Conservation (phyloP, 2,113 vertebrate genomes). For the Menura novaehollandiae region DNA sequence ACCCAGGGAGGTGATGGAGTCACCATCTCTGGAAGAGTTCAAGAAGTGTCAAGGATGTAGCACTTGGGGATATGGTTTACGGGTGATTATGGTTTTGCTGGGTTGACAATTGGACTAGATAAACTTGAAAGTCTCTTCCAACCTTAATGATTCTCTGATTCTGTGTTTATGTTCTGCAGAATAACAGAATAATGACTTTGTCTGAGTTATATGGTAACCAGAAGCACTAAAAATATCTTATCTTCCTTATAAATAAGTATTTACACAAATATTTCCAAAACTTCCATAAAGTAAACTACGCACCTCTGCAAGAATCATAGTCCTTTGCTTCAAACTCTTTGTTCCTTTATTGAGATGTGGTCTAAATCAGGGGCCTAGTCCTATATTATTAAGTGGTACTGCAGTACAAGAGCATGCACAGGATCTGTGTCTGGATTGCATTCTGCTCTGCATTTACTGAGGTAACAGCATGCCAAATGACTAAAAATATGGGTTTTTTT, state of each 20-base stretch:
- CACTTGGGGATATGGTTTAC: neutral
- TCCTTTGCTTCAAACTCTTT: neutral
- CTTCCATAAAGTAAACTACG: neutral
- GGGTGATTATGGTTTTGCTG: neutral
- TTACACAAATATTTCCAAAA: neutral
- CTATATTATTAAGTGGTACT: neutral
- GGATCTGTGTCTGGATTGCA: neutral
- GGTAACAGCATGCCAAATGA: neutral
- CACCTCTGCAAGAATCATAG: neutral
- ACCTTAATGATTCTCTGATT: neutral
- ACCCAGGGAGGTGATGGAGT: neutral
- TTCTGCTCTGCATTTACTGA: neutral
- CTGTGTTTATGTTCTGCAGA: neutral
- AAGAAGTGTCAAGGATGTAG: neutral
- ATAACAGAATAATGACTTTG: neutral
- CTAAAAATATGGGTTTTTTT: neutral
- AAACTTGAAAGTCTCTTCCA: neutral
- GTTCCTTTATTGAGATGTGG: neutral
- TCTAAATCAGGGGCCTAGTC: neutral
- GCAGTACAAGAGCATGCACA: accelerated
- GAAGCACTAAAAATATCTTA: neutral
- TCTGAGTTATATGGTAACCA: neutral
- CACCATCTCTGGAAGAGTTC: neutral
- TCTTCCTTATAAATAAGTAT: neutral
- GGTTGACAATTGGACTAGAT: neutral